phyloP scores from a whole-genome alignment of 2,797 vertebrate species.

The Protosalanx chinensis region DNA sequence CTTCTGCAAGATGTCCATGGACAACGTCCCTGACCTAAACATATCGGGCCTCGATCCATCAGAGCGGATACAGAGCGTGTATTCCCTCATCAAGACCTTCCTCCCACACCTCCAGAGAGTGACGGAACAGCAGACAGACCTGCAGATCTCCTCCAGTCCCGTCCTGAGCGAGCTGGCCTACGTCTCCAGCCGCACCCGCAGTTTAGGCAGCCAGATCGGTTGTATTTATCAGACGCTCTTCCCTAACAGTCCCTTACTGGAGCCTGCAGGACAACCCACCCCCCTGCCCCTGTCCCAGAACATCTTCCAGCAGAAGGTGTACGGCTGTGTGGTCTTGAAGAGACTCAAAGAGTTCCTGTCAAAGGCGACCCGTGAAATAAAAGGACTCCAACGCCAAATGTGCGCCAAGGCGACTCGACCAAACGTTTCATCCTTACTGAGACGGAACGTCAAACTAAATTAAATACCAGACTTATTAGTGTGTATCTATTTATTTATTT shows the following conservation, averaged over 20 bases:
- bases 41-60: slow-evolving; percentile 65
- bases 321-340: slow-evolving; percentile 74
- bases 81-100: slow-evolving; percentile 63
- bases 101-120: slow-evolving; percentile 67
- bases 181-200: neutral
- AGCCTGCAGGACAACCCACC: slow-evolving; percentile 58
- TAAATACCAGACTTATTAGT: slow-evolving; percentile 18
- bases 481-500: slow-evolving; percentile 48
- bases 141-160: slow-evolving; percentile 52
- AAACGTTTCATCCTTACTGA: slow-evolving; percentile 23
- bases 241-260: slow-evolving; percentile 67
- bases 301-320: slow-evolving; percentile 78
- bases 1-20: slow-evolving; percentile 63
- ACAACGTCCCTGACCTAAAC: slow-evolving; percentile 60
- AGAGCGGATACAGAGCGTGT: slow-evolving; percentile 64
- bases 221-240: slow-evolving; percentile 60
- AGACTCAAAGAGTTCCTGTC: slow-evolving; percentile 66
- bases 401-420: slow-evolving; percentile 42
- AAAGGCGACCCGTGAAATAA: slow-evolving; percentile 56
- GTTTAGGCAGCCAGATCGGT: slow-evolving; percentile 42
- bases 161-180: slow-evolving; percentile 43
- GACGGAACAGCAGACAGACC: slow-evolving; percentile 70
- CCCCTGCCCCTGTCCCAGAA: slow-evolving; percentile 67
- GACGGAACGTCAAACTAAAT: slow-evolving; percentile 24
- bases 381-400: slow-evolving; percentile 52